phyloP scores from a whole-genome alignment of 2,797 vertebrate genomes.

The Xenopus petersii region DNA sequence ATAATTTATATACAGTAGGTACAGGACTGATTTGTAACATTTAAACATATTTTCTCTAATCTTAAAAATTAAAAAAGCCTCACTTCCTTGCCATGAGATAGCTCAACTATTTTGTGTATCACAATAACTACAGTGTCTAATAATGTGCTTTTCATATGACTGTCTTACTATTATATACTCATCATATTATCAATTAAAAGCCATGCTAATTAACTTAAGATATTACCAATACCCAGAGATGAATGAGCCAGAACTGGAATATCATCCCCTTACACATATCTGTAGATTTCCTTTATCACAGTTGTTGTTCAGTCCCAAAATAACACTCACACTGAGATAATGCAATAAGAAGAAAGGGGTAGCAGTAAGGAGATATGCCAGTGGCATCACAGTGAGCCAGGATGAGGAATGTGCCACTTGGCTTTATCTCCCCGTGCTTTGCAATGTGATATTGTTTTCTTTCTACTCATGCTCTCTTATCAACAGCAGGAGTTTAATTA shows the following conservation, averaged over 20 bases:
- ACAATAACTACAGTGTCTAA: too few relatives aligned
- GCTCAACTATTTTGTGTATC: too few relatives aligned
- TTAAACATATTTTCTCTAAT: too few relatives aligned
- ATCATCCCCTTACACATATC: slow-evolving; percentile 16
- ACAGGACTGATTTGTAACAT: too few relatives aligned
- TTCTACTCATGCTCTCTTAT: slow-evolving; percentile 55
- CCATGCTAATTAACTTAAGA: slow-evolving; percentile 12
- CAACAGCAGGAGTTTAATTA: slow-evolving; percentile 80
- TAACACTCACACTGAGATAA: slow-evolving; percentile 41
- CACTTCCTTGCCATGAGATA: too few relatives aligned
- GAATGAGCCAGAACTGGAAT: slow-evolving; percentile 7
- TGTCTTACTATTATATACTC: not conserved
- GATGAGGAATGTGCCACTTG: slow-evolving; percentile 44
- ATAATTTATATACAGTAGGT: too few relatives aligned
- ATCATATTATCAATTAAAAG: not conserved
- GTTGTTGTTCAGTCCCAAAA: slow-evolving; percentile 23
- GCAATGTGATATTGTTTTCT: slow-evolving; percentile 18
- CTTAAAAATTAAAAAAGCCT: too few relatives aligned
- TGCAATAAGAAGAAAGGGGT: slow-evolving; percentile 21
- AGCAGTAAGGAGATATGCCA: slow-evolving; percentile 35
- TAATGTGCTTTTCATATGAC: too few relatives aligned
- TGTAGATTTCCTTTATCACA: slow-evolving; percentile 27
- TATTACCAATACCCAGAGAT: not conserved
- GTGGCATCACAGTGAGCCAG: slow-evolving; percentile 15
- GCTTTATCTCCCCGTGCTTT: slow-evolving; percentile 27